Base-by-base conservation (phyloP, 2,888 invertebrate species). In the Bugula neritina region DNA sequence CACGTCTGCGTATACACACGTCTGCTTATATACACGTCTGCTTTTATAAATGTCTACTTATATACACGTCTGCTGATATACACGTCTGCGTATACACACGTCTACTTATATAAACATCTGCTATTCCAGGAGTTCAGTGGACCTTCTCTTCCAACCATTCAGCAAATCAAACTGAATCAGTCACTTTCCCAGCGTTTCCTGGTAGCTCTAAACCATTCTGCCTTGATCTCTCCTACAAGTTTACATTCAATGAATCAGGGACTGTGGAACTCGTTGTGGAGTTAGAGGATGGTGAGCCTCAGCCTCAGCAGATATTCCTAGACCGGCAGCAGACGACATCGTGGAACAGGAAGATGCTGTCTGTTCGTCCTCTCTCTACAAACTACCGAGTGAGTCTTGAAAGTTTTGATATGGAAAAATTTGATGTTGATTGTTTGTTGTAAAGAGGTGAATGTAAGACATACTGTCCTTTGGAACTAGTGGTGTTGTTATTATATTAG, bases 91-190 rank as follows among this genome's bases (percentile, higher is more conserved):
- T n/a, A n/a, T n/a, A n/a, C n/a, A n/a, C n/a, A n/a, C n/a, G n/a
- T n/a, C n/a, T n/a, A n/a, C n/a, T n/a, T n/a, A n/a, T n/a, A n/a
- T n/a, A n/a, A n/a, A n/a, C n/a, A n/a, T n/a, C n/a, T n/a, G n/a
- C n/a, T n/a, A n/a, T n/a, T 63, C 31, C 34, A 63, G 63, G 27
- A 10, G 10, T 5, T 10, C 29, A 63, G 63, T 63, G 63, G 63
- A 63, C 17, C 5, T 63, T 63, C 63, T 63, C 63, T 10, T 27
- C 63, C 13, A 27, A 63, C 34, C 3, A 25, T 5, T 21, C 29
- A 29, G 29, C 10, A 2, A 13, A 2, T 34, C 21, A 25, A 31
- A 63, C 34, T 31, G 25, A 63, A n/a, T 25, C 63, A 31, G 29
- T 63, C 31, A 13, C 3, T 10, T 63, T 27, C n/a, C 63, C 63